Base-by-base conservation (phyloP, 2,797 vertebrate genomes). In the Phyllotis vaccarum region DNA sequence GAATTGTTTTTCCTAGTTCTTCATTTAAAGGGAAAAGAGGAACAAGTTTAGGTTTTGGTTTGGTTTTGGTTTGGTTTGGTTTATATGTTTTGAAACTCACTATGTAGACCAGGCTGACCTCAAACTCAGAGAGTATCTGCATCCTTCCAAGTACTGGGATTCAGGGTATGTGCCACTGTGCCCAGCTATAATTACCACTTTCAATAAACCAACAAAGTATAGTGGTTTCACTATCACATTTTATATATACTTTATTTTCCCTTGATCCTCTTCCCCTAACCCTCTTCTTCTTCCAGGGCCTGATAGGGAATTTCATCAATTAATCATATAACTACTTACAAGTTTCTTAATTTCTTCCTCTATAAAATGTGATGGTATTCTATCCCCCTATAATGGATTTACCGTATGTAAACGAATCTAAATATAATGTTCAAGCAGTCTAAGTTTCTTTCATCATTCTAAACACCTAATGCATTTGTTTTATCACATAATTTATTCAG, bases 381-480 rank as follows among this genome's bases (percentile, higher is more conserved):
- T 80, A 70, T 6, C 43, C 62, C 87, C 43, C 43, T 74, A 78
- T 13, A 89, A 54, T 6, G 58, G 58, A 93, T 21, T 80, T 37
- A 62, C n/a, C 14, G 80, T 74, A 72, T 56, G 11, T 70, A 83
- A 93, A 79, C 78, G 24, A 87, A 88, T 54, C 27, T 85, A 68
- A 93, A 91, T 60, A 83, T 49, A 58, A 64, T 24, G 16, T 66
- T 81, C 95, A 85, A 94, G 86, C 54, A 64, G 90, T 87, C 56
- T 46, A 87, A 78, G 80, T 75, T 94, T 81, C 13, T 91, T 89
- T 68, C 58, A 91, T 34, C n/a, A 66, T 11, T 78, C 49, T 81
- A 90, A 92, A 58, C 68, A 88, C 81, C 93, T 79, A 94, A 89
- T n/a, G 5, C 49, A 78, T 82, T 86, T 82, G 37, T 88, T 68